phyloP scores from a whole-genome alignment of 2,113 vertebrate genomes.

The Lophochroa leadbeateri region DNA sequence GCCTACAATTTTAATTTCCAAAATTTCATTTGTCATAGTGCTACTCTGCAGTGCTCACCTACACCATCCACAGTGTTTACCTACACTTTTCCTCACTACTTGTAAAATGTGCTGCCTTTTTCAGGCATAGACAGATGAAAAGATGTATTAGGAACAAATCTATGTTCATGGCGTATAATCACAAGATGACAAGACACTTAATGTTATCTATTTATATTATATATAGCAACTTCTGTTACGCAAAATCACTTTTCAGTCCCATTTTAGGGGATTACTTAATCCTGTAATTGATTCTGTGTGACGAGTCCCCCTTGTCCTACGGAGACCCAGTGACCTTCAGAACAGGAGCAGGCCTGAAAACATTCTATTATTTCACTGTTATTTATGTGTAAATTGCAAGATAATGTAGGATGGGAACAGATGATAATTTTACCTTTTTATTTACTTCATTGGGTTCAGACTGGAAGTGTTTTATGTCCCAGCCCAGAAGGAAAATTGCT shows the following conservation, averaged over 20 bases:
- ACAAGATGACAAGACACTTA: conserved; percentile 55
- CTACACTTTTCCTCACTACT: not conserved
- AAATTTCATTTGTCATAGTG: conserved; percentile 47
- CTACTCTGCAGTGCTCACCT: not conserved
- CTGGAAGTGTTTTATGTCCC: conserved; percentile 25
- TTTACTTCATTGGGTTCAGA: conserved; percentile 37
- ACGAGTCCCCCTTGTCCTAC: not conserved
- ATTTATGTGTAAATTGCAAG: conserved; percentile 70
- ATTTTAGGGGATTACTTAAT: conserved; percentile 58
- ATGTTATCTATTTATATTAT: conserved; percentile 58
- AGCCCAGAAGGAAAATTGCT: not conserved
- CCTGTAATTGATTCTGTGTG: conserved; percentile 38
- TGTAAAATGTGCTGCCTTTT: conserved; percentile 19
- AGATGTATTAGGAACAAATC: conserved; percentile 44
- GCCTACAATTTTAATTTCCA: conserved; percentile 59
- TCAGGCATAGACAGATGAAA: conserved; percentile 36
- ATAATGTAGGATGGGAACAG: conserved; percentile 46
- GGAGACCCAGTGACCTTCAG: conserved; percentile 17
- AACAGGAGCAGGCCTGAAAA: conserved; percentile 46
- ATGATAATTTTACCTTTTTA: conserved; percentile 58
- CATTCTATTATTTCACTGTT: conserved; percentile 60
- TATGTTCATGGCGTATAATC: conserved; percentile 43
- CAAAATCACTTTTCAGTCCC: conserved; percentile 64
- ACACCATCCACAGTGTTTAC: not conserved
- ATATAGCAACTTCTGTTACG: conserved; percentile 58